These are phyloP conservation scores for Bucorvus abyssinicus DNA, from an alignment of 2,797 vertebrate genomes.

Conservation along the genomic window DNA sequence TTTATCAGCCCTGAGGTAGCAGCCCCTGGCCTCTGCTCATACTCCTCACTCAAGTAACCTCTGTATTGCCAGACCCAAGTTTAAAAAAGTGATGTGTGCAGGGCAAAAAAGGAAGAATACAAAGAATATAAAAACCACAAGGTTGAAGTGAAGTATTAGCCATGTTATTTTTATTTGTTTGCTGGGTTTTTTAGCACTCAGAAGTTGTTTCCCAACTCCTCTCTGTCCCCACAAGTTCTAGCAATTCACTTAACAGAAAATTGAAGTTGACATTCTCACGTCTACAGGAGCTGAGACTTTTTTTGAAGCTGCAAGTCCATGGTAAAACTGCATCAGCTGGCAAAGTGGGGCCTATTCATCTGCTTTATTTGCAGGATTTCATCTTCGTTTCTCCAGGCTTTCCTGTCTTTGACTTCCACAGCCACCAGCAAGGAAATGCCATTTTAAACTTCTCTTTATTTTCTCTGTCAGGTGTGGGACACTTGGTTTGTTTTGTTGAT, in stretches of 20 bases:
- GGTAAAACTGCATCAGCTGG: neutral
- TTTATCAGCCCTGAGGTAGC: neutral
- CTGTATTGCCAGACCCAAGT: accelerated
- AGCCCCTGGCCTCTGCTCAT: neutral
- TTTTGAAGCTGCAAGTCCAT: neutral
- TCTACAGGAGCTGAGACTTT: neutral
- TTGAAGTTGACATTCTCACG: neutral
- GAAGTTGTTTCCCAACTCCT: neutral
- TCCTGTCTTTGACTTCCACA: neutral
- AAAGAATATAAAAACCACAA: neutral
- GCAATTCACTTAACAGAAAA: neutral
- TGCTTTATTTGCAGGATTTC: neutral
- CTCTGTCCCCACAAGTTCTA: neutral
- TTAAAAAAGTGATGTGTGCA: neutral
- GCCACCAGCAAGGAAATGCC: neutral
- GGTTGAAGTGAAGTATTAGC: neutral
- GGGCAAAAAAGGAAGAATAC: neutral
- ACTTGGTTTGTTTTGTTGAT: neutral
- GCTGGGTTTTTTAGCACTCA: neutral
- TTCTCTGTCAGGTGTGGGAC: neutral
- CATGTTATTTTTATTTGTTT: neutral
- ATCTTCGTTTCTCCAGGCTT: neutral
- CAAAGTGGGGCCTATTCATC: neutral
- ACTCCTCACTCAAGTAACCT: neutral
- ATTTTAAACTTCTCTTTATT: neutral